Evolutionary conservation across 2,888 invertebrate species (phyloP).

Genomic region (Aromia moschata): DNA sequence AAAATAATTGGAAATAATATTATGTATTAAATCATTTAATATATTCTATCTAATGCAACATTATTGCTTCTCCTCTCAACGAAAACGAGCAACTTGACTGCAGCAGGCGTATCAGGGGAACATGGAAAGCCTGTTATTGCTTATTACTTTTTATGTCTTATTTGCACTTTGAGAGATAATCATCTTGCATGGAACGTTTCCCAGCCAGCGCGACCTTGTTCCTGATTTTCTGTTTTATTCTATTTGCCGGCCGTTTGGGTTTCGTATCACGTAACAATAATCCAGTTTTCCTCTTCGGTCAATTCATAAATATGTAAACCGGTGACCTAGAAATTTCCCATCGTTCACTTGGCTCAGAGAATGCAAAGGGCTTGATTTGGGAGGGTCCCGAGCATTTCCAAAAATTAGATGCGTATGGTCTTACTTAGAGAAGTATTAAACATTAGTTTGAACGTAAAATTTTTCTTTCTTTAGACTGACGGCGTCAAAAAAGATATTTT

Average conservation of each 20-base stretch:
- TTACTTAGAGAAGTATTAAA: too few species aligned
- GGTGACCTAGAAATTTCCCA: neutral
- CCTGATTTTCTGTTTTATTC: neutral
- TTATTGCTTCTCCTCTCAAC: too few species aligned
- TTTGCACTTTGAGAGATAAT: neutral
- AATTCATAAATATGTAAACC: neutral
- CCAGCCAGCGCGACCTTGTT: neutral
- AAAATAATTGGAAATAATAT: too few species aligned
- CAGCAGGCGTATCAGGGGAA: too few species aligned
- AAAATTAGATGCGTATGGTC: too few species aligned
- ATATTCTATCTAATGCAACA: too few species aligned
- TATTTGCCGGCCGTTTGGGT: neutral
- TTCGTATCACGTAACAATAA: conserved; percentile 4
- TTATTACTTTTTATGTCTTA: neutral
- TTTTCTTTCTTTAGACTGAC: too few species aligned
- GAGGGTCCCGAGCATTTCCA: too few species aligned
- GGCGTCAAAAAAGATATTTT: too few species aligned
- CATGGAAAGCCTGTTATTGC: neutral
- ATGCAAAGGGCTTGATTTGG: neutral
- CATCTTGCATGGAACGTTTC: neutral
- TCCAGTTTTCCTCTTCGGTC: neutral
- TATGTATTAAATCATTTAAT: too few species aligned
- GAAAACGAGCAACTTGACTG: too few species aligned
- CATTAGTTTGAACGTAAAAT: too few species aligned
- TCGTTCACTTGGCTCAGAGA: neutral